Evolutionary conservation across 2,888 invertebrate genomes (phyloP), one percentile per base, ranked within the genome.

Genomic region (Tupiocoris notatus): DNA sequence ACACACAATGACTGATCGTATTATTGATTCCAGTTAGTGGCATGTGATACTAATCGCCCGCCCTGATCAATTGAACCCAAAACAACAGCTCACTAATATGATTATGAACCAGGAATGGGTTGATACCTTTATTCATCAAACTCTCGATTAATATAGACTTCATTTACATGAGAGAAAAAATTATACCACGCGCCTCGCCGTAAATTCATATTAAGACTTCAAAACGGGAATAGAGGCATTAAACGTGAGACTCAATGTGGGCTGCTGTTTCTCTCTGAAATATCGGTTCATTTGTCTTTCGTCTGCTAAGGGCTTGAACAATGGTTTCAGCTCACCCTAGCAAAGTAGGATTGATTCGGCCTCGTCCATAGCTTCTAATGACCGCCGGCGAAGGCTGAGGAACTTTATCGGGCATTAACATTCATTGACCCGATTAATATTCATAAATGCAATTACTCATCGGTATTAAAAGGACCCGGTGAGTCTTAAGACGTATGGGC

Each of bases 361-460:
- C 62, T 24, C 73, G 73, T 73, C 73, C 73, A 62, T 22, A 61
- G 61, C 23, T 24, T 23, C 73, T 73, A 73, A 73, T 73, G 73
- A 73, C 73, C 63, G 61, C 73, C 23, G 70, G 17, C 59, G 59
- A n/a, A n/a, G 59, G 17, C 17, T 20, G 39, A 39, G 39, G 39
- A 39, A 39, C 39, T 39, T 39, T 70, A 12, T 56, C 18, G 24
- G 22, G 59, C 59, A 73, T 73, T 73, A 73, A 73, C 73, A 73
- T 73, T 73, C 73, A 63, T 73, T 73, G 73, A 63, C 73, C 73
- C 62, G 73, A 73, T 76, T 76, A 76, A 76, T 76, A 76, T 76
- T 76, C 76, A 76, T 76, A 76, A 76, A 76, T 62, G 68, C 59
- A 68, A 76, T 76, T 68, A 68, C 76, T 76, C 76, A 76, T 61